Evolutionary conservation across 2,113 vertebrate genomes (phyloP), one percentile per base, ranked within the genome.

Genomic region (Xyliphius kryptos): DNA sequence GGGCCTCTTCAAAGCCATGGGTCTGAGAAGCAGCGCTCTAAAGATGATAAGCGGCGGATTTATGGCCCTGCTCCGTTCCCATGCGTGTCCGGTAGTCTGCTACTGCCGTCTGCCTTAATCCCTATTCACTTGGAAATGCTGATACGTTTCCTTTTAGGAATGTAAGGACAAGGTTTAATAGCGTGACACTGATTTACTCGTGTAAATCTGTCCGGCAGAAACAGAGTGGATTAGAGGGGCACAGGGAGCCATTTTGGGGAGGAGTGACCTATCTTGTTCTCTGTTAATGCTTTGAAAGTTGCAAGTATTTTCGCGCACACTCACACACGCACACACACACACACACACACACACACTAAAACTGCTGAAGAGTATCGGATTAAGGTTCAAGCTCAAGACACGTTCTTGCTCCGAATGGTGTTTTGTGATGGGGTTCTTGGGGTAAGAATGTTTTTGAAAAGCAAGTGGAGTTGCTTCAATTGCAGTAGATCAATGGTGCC

Each of bases 1-100:
- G 11, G 63, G 76, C 79, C 79, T 85, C 84, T 88, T 91, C 79
- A 88, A 87, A 90, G 85, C 54, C 57, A 49, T 26, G 43, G 63
- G 67, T 76, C 66, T 85, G 85, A 89, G 88, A 90, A 87, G 74
- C 36, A 56, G 81, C 74, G 76, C 70, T 76, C 60, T 71, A 77
- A 84, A 81, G 73, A 77, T 81, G 81, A 83, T 84, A 87, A 87
- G 80, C 84, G 76, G 76, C 63, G 74, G 85, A 83, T 88, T 89
- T 88, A 84, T 77, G 77, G 75, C 62, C 61, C 56, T 72, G 82
- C 69, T 63, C 37, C 2, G 69, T 88, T 89, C 84, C 86, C 82
- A 83, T 82, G 86, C 82, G 77, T 83, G 82, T 79, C 78, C 66
- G n/a, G 75, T 58, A 74, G 76, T 75, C 77, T 80, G 80, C 79